These are phyloP conservation scores for Rhinophrynus dorsalis DNA, from an alignment of 2,797 vertebrate species.

Conservation along the genomic window DNA sequence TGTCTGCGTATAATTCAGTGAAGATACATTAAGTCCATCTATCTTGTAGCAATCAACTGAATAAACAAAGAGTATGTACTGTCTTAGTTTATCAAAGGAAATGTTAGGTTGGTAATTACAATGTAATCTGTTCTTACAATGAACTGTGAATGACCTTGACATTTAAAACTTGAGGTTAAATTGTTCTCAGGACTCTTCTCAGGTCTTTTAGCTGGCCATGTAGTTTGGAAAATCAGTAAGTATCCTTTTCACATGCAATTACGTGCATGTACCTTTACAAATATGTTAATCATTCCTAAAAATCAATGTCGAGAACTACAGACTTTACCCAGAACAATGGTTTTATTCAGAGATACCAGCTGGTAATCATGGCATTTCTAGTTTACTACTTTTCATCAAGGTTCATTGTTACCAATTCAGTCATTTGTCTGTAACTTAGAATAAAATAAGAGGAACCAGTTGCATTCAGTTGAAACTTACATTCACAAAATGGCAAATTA, in stretches of 20 bases:
- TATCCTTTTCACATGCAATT: conserved; percentile 29
- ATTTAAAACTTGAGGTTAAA: neutral
- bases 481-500: neutral
- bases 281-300: conserved; percentile 12
- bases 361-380: conserved; percentile 21
- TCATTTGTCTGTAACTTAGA: conserved; percentile 4
- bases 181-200: neutral
- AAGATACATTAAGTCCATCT: too few species aligned
- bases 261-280: conserved; percentile 1
- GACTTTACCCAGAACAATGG: conserved; percentile 12
- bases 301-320: neutral
- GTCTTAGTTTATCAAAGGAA: neutral
- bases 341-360: conserved; percentile 17
- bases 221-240: neutral
- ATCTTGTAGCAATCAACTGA: too few species aligned
- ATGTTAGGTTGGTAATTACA: neutral
- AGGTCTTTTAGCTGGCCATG: neutral
- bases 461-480: neutral
- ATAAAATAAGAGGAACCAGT: neutral
- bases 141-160: neutral
- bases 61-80: too few species aligned
- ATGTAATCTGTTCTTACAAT: neutral
- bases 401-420: neutral
- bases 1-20: too few species aligned
- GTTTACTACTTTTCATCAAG: neutral